Percentiles rank a stretch among this genome's conserved stretches.
Conservation (phyloP, 2,113 vertebrate genomes). For the Zapornia atra region DNA sequence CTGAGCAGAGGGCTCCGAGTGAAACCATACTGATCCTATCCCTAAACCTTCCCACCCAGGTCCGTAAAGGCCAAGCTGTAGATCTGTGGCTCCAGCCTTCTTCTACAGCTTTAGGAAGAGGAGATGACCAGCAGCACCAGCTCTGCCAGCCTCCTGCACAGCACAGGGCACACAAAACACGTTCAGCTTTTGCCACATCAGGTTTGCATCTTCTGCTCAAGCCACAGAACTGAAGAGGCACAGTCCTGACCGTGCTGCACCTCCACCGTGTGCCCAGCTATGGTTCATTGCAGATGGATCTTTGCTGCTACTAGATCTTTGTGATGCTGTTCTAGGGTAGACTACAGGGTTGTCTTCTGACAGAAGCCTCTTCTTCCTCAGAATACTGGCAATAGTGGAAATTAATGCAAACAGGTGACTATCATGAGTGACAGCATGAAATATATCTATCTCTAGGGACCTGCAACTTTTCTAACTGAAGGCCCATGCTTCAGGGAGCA, state of each 20-base stretch:
- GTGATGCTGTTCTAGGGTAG: background rate
- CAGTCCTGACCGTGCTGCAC: background rate
- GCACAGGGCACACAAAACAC: background rate
- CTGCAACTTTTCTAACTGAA: background rate
- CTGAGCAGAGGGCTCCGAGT: background rate
- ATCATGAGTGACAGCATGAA: background rate
- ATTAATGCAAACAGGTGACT: background rate
- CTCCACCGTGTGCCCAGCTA: accelerated
- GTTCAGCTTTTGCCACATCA: background rate
- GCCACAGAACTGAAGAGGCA: background rate
- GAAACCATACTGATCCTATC: background rate
- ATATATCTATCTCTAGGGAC: background rate
- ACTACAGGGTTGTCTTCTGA: background rate
- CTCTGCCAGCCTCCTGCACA: background rate
- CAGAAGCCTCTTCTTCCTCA: background rate
- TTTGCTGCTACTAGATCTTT: background rate
- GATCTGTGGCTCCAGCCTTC: background rate
- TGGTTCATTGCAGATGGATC: background rate
- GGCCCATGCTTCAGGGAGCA: background rate
- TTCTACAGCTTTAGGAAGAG: background rate
- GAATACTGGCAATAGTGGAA: background rate
- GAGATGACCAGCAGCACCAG: background rate
- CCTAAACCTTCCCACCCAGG: background rate
- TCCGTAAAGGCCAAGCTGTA: background rate
- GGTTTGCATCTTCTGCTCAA: background rate